Conservation (phyloP, 2,113 vertebrate species). For the Trogon surrucura region DNA sequence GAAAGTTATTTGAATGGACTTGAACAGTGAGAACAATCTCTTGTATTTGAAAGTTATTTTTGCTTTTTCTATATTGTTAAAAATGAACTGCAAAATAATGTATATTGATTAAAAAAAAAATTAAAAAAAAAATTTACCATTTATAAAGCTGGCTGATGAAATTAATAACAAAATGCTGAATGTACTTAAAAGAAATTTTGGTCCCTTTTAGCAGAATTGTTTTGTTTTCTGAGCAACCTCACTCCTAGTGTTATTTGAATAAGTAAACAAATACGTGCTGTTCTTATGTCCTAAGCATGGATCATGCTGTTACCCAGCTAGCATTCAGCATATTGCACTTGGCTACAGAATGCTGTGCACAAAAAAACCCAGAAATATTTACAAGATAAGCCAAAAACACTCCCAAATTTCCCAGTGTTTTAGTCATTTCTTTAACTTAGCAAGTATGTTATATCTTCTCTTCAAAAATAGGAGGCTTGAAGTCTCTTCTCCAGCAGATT, state of each 20-base stretch:
- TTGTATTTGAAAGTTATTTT: not conserved
- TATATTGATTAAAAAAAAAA: rapidly evolving
- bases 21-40: not conserved
- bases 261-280: conserved; percentile 50
- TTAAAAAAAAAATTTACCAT: not conserved
- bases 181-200: not conserved
- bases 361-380: not conserved
- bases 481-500: not conserved
- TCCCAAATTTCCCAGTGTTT: not conserved
- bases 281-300: not conserved
- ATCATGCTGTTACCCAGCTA: conserved; percentile 53
- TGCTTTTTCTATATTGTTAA: not conserved
- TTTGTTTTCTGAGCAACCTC: not conserved
- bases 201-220: not conserved
- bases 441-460: not conserved
- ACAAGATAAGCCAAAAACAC: not conserved
- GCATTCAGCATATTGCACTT: conserved; percentile 45
- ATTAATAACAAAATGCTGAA: not conserved
- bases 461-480: not conserved
- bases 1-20: not conserved
- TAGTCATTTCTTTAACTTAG: not conserved
- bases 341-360: conserved; percentile 12
- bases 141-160: not conserved
- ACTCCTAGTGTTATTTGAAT: conserved; percentile 42
- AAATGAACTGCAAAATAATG: not conserved